Evolutionary conservation across 53 echinoderm and acorn worm genomes (phyloP), one percentile per base, ranked within the genome.

Genomic region (Holothuria scabra): DNA sequence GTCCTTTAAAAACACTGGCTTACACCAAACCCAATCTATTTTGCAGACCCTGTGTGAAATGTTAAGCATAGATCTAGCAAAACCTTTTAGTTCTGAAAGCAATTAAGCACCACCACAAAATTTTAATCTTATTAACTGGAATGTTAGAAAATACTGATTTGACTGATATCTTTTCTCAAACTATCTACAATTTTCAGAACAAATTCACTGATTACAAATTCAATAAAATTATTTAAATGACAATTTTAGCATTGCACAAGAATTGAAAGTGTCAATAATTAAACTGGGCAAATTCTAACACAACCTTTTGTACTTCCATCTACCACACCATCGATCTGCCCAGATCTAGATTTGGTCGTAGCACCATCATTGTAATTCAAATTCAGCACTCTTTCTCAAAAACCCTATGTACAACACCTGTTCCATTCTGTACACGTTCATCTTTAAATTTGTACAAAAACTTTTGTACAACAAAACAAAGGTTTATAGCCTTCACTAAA

Each of bases 381-480:
- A 76, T 59, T 78, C 57, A 33, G 20, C 78, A 59, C 59, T 33
- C 52, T 78, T 56, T 56, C 56, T 25, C 13, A 78, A 48, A 72
- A 72, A 72, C 46, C 72, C 72, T 72, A 78, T 78, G 56, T 78
- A 78, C 58, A 78, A 56, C 48, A 78, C 28, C 46, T 56, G 28
- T 57, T 56, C 58, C 58, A 46, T 3, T 29, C 57, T 57, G 58
- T 78, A 78, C 76, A 76, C 76, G 21, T 57, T 78, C 78, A 11
- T 78, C 78, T 57, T 31, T 24, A 56, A 32, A 29, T 78, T 58
- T 20, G 58, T 78, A 78, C 57, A 78, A 46, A 33, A 57, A 14
- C 18, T 28, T 78, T 26, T 78, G 78, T 78, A 78, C 78, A 78
- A 74, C 74, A 26, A 57, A 9, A 78, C 78, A 78, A 78, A 78